Evolutionary conservation across 1,140 invertebrate genomes (phyloP).

Genomic region (Portunus trituberculatus): DNA sequence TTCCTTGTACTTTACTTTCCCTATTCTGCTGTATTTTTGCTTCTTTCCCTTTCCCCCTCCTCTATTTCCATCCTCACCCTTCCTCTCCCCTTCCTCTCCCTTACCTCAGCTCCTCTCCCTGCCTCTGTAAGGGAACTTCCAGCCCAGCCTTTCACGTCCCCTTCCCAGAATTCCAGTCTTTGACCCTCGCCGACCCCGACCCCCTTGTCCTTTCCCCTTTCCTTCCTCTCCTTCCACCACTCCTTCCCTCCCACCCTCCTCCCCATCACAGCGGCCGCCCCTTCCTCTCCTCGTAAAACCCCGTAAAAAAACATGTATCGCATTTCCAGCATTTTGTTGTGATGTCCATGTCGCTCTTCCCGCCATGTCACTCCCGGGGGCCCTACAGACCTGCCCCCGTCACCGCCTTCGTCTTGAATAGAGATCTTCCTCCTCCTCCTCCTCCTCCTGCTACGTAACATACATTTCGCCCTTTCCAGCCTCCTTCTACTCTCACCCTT

Average conservation of each 20-base stretch:
- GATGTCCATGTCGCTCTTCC: not conserved
- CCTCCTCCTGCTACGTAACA: not conserved
- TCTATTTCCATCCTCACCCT: too few species aligned
- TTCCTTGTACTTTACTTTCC: too few species aligned
- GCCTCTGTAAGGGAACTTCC: too few species aligned
- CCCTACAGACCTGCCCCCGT: not conserved
- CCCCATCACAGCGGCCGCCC: not conserved
- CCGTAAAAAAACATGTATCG: not conserved
- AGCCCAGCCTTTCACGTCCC: too few species aligned
- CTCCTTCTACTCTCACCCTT: not conserved
- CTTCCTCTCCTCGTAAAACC: not conserved
- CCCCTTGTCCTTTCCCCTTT: not conserved
- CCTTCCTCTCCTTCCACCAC: not conserved
- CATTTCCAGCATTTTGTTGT: slow-evolving; percentile 10
- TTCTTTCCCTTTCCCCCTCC: too few species aligned
- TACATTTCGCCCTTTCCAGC: not conserved
- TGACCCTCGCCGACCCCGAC: not conserved
- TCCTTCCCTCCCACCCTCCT: not conserved
- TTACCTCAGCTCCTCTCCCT: too few species aligned
- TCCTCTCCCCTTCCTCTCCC: too few species aligned
- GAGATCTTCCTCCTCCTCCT: not conserved
- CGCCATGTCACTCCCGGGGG: not conserved
- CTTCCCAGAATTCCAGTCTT: too few species aligned
- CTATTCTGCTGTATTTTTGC: too few species aligned
- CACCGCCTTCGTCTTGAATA: not conserved